Base-by-base conservation (phyloP, 2,888 invertebrate species). In the Apomyelois bistriatella region DNA sequence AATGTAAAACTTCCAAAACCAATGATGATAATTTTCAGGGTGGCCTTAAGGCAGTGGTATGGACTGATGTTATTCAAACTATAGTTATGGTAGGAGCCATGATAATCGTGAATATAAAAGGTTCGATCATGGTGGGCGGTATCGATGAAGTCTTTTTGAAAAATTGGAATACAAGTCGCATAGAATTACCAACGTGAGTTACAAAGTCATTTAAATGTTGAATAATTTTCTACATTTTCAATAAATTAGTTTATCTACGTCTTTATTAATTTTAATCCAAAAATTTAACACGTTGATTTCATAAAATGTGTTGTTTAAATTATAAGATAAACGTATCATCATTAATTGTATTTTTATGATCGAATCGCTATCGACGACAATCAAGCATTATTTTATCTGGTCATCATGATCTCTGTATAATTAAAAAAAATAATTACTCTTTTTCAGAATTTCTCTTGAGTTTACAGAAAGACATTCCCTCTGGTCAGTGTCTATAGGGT, bases 11-110 rank as follows among this genome's bases (percentile, higher is more conserved):
- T n/a, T n/a, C n/a, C n/a, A n/a, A n/a, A n/a, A n/a, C n/a, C n/a
- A n/a, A n/a, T n/a, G n/a, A n/a, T n/a, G 36, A 54, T 55, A 30
- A 37, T 48, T 72, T 72, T 53, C 52, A 93, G 93, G 94, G 94
- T 54, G 94, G 94, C 10, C 72, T 94, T 1, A 93, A 93, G 71
- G 93, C 93, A 3, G 94, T 94, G 0, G 94, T 94, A 1, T 94
- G 94, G 94, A 94, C 94, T 0, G 94, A 94, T 69, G 94, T 94
- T 0, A 90, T 94, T 56, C 94, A 95, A 72, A 93, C 93, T 0
- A 73, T 94, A 40, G 83, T 94, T 1, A 94, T 94, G 94, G 91
- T 94, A 48, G 92, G 92, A 0, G 92, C 94, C 0, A 94, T 94
- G 93, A 72, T 93, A 2, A 66, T 94, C 59, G 92, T 94, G 0